Percentiles rank a stretch among this genome's conserved stretches.
Evolutionary conservation across 2,113 vertebrate species (phyloP).

Genomic region (Ptilonorhynchus violaceus): DNA sequence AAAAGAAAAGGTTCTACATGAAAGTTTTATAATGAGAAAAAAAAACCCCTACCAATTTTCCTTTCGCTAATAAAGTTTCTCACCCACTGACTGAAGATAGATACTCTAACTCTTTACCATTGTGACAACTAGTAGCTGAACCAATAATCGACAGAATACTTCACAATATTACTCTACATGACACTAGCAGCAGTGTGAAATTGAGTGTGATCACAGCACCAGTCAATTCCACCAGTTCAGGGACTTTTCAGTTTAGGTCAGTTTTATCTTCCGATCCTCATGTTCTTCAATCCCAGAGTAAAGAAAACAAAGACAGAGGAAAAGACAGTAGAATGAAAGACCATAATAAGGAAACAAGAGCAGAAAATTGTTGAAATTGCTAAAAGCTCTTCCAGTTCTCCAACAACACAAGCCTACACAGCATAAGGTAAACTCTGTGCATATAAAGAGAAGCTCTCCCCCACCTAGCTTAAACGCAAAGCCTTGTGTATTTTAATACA

Average conservation of each 20-base stretch:
- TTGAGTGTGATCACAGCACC: constrained; percentile 30
- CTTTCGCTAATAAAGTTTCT: background rate
- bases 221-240: constrained; percentile 25
- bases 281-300: background rate
- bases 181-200: constrained; percentile 35
- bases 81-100: background rate
- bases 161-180: constrained; percentile 14
- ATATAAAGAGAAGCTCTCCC: background rate
- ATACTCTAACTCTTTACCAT: background rate
- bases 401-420: background rate
- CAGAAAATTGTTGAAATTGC: background rate
- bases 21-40: background rate
- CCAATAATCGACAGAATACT: constrained; percentile 31
- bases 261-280: background rate
- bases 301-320: background rate
- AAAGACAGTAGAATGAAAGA: background rate
- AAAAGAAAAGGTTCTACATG: background rate
- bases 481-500: accelerated
- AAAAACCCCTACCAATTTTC: background rate
- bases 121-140: constrained; percentile 26
- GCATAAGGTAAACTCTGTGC: background rate
- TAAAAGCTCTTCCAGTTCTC: background rate
- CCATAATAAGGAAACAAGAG: background rate
- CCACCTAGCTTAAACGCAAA: background rate
- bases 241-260: constrained; percentile 17